Percentiles rank a stretch among this genome's conserved stretches.
Conservation (phyloP, 2,113 vertebrate genomes). For the Furnarius figulus region DNA sequence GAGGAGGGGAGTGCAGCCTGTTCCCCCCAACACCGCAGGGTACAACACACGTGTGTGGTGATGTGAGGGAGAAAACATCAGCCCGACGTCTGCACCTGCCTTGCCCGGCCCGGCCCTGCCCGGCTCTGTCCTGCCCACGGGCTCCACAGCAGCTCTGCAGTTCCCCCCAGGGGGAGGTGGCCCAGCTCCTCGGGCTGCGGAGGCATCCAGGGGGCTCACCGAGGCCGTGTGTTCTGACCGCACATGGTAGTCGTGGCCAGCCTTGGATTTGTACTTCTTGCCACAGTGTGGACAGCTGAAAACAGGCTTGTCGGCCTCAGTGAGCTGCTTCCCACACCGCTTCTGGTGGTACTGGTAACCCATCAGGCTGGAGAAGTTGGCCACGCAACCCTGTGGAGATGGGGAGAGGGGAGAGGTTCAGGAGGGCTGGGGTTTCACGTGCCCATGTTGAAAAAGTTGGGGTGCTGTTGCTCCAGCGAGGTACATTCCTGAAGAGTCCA, state of each 20-base stretch:
- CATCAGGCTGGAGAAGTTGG: slow-evolving; percentile 94
- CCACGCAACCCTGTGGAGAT: slow-evolving; percentile 83
- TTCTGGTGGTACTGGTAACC: slow-evolving; percentile 97
- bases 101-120: slow-evolving; percentile 47
- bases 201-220: slow-evolving; percentile 29
- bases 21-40: rapidly evolving
- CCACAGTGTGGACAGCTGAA: slow-evolving; percentile 89
- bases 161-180: not conserved
- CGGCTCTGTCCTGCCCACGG: slow-evolving; percentile 43
- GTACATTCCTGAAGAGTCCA: rapidly evolving
- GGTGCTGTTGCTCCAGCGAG: rapidly evolving
- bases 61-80: not conserved
- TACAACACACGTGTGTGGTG: not conserved
- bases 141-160: slow-evolving; percentile 51
- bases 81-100: slow-evolving; percentile 52
- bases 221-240: slow-evolving; percentile 84
- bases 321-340: slow-evolving; percentile 86
- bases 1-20: not conserved
- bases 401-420: slow-evolving; percentile 22
- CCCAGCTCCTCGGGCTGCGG: slow-evolving; percentile 28
- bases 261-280: slow-evolving; percentile 93
- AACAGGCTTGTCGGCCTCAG: slow-evolving; percentile 84
- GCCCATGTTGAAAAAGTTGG: rapidly evolving
- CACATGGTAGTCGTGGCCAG: slow-evolving; percentile 90
- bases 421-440: not conserved